These are phyloP conservation scores for Esox lucius DNA, from an alignment of 2,797 vertebrate species.

Conservation along the genomic window DNA sequence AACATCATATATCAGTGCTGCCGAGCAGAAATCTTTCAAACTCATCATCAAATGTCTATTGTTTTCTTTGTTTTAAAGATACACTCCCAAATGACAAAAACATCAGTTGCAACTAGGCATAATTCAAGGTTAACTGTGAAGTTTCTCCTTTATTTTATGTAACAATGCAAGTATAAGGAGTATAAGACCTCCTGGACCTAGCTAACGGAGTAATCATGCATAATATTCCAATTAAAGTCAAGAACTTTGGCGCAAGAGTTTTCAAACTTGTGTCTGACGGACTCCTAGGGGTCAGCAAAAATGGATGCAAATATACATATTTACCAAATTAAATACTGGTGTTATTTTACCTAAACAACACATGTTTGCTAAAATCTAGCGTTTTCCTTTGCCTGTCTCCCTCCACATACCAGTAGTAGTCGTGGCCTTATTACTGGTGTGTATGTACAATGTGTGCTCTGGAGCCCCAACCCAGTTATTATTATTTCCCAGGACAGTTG, in stretches of 20 bases:
- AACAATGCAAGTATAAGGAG: background rate
- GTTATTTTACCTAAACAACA: too few species aligned
- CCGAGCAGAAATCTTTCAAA: background rate
- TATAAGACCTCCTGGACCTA: background rate
- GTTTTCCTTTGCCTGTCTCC: too few species aligned
- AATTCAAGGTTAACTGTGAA: background rate
- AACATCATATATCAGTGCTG: background rate
- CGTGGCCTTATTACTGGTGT: too few species aligned
- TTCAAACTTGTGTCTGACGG: too few species aligned
- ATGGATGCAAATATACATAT: too few species aligned
- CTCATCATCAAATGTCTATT: constrained; percentile 1
- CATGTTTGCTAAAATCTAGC: too few species aligned
- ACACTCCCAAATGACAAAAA: background rate
- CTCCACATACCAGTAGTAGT: too few species aligned
- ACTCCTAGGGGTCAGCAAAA: too few species aligned
- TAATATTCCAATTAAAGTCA: background rate
- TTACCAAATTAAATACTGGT: too few species aligned
- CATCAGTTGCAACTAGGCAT: background rate
- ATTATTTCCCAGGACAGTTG: too few species aligned
- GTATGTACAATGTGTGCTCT: too few species aligned
- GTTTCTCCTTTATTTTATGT: background rate
- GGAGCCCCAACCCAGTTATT: too few species aligned
- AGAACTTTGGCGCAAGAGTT: background rate
- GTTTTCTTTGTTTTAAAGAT: background rate
- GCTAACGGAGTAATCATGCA: background rate